A percentile compares a stretch with the other conserved stretches of the same genome.
These are phyloP conservation scores for Daphoenositta chrysoptera DNA, from an alignment of 2,113 vertebrate genomes.

Conservation along the genomic window DNA sequence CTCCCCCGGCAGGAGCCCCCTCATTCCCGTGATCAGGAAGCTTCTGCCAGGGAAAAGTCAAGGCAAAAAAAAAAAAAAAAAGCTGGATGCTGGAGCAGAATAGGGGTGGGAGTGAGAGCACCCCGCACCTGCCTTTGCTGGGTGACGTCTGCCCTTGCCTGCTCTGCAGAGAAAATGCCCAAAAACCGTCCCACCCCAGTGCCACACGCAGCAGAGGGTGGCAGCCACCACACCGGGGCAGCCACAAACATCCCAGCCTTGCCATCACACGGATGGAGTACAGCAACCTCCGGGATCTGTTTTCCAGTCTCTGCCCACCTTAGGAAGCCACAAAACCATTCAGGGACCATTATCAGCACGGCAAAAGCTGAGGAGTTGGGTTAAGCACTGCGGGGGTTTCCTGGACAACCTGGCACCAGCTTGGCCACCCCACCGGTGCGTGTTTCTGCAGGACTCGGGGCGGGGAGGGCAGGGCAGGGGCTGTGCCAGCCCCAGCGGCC, in stretches of 20 bases:
- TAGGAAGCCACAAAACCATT: neutral
- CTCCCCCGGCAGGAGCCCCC: neutral
- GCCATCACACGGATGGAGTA: accelerated
- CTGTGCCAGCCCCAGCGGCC: neutral
- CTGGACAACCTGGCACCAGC: neutral
- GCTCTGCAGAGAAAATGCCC: neutral
- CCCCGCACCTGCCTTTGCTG: neutral
- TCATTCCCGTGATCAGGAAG: neutral
- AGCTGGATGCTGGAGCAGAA: neutral
- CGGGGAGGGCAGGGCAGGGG: neutral
- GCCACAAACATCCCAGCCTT: accelerated
- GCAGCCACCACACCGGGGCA: neutral
- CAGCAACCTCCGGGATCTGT: neutral
- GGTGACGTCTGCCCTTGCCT: neutral
- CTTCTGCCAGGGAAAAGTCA: neutral
- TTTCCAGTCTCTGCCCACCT: neutral
- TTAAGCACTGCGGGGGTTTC: accelerated
- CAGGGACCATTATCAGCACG: neutral
- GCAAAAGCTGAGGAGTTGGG: accelerated
- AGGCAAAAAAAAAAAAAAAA: too few relatives aligned
- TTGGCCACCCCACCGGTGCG: accelerated
- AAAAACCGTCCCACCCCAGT: neutral
- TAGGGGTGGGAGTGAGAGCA: neutral
- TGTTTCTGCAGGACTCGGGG: accelerated
- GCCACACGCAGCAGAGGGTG: accelerated